Evolutionary conservation across 2,113 vertebrate species (phyloP).

Genomic region (Clarias batrachus): DNA sequence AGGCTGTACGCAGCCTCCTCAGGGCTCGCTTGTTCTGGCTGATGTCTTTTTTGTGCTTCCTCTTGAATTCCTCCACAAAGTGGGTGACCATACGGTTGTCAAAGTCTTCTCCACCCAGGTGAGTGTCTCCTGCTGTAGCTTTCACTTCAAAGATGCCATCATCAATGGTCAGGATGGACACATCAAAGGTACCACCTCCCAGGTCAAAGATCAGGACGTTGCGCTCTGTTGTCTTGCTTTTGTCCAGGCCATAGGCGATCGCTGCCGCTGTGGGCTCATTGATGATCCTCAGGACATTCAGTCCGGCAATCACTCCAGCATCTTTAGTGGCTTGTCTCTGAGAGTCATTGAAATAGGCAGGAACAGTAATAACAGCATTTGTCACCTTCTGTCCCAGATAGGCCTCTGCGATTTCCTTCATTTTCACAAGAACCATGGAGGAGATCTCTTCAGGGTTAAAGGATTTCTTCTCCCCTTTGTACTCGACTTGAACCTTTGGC

Average conservation of each 20-base stretch:
- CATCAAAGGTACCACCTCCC: constrained; percentile 69
- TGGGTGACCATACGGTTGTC: constrained; percentile 88
- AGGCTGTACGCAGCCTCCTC: constrained; percentile 82
- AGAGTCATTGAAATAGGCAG: constrained; percentile 65
- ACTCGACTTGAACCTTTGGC: constrained; percentile 64
- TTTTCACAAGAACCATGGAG: constrained; percentile 59
- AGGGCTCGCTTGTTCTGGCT: constrained; percentile 85
- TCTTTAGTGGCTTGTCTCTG: too few relatives aligned
- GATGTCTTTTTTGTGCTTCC: constrained; percentile 89
- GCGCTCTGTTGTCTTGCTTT: too few relatives aligned
- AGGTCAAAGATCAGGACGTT: too few relatives aligned
- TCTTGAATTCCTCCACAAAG: constrained; percentile 89
- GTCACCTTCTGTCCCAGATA: constrained; percentile 73
- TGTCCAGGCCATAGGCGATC: too few relatives aligned
- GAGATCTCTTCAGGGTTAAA: constrained; percentile 69
- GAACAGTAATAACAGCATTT: constrained; percentile 86
- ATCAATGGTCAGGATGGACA: constrained; percentile 87
- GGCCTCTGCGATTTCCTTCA: constrained; percentile 53
- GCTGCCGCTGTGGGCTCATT: too few relatives aligned
- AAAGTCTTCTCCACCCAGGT: constrained; percentile 57
- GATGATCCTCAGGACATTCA: too few relatives aligned
- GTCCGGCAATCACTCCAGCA: too few relatives aligned
- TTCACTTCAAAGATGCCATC: constrained; percentile 65
- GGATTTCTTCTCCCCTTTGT: constrained; percentile 64
- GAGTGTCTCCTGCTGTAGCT: constrained; percentile 84